Evolutionary conservation across 2,888 invertebrate genomes (phyloP).

Genomic region (Hanleya hanleyi): DNA sequence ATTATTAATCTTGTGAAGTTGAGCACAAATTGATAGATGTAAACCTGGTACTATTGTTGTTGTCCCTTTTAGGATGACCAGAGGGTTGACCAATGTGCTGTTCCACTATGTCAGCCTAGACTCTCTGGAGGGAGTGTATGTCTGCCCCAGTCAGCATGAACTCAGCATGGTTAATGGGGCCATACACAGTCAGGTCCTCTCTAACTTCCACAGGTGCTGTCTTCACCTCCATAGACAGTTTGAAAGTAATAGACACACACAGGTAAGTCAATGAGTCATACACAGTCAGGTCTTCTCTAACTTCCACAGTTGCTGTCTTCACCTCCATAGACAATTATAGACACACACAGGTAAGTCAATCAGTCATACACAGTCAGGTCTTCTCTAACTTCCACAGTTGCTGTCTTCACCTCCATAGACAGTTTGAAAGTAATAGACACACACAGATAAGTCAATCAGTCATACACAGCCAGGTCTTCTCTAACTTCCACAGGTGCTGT

Average conservation of each 20-base stretch:
- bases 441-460: slow-evolving; percentile 77
- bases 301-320: too few species aligned
- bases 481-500: too few species aligned
- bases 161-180: slow-evolving; percentile 42
- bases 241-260: slow-evolving; percentile 80
- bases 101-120: slow-evolving; percentile 86
- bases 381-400: slow-evolving; percentile 82
- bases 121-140: slow-evolving; percentile 81
- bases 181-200: slow-evolving; percentile 78
- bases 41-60: too few species aligned
- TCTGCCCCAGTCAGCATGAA: slow-evolving; percentile 77
- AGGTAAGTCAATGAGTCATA: slow-evolving; percentile 68
- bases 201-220: slow-evolving; percentile 82
- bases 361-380: slow-evolving; percentile 77
- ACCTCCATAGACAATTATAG: slow-evolving; percentile 82
- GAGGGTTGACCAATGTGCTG: slow-evolving; percentile 82
- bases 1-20: too few species aligned
- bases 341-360: slow-evolving; percentile 75
- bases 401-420: slow-evolving; percentile 82
- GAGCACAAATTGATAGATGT: too few species aligned
- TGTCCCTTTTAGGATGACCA: slow-evolving; percentile 74
- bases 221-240: slow-evolving; percentile 83
- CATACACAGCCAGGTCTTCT: too few species aligned
- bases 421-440: slow-evolving; percentile 82
- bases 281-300: too few species aligned